Conservation (phyloP, 2,797 vertebrate species). For the Spinus olivaceus region DNA sequence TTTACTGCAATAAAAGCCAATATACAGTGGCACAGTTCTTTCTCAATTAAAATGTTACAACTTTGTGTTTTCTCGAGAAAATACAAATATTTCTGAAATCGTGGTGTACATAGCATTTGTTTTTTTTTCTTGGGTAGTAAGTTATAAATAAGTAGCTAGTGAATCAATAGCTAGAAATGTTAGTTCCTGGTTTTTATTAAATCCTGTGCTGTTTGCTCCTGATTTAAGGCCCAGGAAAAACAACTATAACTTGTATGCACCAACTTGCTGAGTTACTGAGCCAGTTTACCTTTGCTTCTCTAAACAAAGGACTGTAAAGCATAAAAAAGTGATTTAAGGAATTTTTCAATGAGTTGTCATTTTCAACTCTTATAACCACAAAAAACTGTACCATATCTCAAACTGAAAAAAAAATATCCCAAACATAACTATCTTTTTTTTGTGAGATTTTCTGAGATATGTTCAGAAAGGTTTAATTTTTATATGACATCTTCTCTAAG, state of each 20-base stretch:
- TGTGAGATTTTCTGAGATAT: neutral
- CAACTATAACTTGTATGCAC: neutral
- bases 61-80: conserved; percentile 10
- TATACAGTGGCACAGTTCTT: neutral
- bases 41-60: neutral
- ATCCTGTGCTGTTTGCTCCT: neutral
- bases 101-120: neutral
- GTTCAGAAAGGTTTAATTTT: neutral
- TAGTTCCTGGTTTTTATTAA: neutral
- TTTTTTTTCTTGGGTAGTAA: neutral
- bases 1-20: neutral
- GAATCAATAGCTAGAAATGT: neutral
- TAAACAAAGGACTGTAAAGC: neutral
- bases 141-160: neutral
- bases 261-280: neutral
- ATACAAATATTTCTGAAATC: neutral
- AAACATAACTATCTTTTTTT: neutral
- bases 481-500: neutral
- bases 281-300: neutral
- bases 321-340: neutral
- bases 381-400: neutral
- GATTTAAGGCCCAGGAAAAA: neutral
- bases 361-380: neutral
- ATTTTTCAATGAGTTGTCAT: neutral
- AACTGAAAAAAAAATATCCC: neutral